Evolutionary conservation across 2,888 invertebrate species (phyloP).

Genomic region (Lepidonotus clava): DNA sequence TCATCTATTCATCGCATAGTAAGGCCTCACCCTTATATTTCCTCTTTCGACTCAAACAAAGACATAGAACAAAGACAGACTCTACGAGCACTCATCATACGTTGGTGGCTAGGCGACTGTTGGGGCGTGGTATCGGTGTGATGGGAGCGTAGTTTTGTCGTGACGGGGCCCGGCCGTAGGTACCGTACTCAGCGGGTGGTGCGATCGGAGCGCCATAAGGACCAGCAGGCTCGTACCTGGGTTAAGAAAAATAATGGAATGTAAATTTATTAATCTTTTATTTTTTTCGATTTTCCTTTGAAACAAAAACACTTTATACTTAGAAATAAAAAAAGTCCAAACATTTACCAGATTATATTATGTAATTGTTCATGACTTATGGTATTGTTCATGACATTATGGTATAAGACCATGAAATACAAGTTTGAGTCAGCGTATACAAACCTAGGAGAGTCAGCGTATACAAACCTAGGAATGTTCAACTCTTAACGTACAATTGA

Average conservation of each 20-base stretch:
- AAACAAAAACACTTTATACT: no score
- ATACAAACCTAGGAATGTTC: not conserved
- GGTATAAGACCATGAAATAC: no score
- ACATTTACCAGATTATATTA: no score
- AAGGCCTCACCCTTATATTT: no score
- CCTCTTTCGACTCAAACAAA: no score
- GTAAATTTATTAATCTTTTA: not conserved
- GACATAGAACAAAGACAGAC: no score
- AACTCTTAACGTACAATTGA: not conserved
- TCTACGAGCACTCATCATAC: slow-evolving; percentile 22
- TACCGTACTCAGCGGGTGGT: not conserved
- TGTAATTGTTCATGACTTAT: not conserved
- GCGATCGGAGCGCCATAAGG: not conserved
- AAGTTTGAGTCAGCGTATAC: no score
- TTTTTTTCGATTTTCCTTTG: no score
- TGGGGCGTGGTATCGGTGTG: not conserved
- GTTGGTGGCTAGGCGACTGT: slow-evolving; percentile 24
- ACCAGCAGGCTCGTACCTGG: slow-evolving; percentile 20
- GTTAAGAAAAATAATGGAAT: not conserved
- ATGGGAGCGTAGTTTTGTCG: slow-evolving; percentile 18
- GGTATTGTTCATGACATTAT: not conserved
- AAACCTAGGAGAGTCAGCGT: not conserved
- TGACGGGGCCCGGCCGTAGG: slow-evolving; percentile 23
- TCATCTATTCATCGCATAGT: no score
- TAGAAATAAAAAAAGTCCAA: no score